These are phyloP conservation scores for Temnothorax ravouxi DNA, from an alignment of 2,888 invertebrate genomes.

Conservation along the genomic window DNA sequence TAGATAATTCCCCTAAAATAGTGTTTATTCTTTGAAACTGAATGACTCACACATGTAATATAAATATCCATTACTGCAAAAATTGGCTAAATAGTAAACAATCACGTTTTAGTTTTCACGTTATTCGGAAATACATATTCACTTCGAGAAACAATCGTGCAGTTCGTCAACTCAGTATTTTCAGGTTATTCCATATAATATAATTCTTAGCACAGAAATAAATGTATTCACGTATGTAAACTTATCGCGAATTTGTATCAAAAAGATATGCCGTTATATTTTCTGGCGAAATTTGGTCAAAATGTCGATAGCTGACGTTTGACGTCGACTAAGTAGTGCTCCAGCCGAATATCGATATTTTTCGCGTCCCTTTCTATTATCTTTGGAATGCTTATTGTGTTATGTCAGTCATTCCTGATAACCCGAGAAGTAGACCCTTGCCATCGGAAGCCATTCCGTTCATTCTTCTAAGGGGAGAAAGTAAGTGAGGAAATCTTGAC, in stretches of 20 bases:
- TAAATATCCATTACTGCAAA: not conserved
- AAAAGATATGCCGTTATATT: not conserved
- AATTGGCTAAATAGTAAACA: not conserved
- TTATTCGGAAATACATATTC: not conserved
- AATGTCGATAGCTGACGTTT: not conserved
- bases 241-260: not conserved
- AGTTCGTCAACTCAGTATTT: not conserved
- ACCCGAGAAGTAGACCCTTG: slow-evolving; percentile 5
- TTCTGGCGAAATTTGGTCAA: not conserved
- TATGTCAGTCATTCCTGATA: slow-evolving; percentile 2
- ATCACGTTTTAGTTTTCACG: not conserved
- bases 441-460: not conserved
- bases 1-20: not conserved
- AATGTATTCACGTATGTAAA: not conserved
- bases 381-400: slow-evolving; percentile 22
- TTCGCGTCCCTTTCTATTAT: slow-evolving; percentile 34
- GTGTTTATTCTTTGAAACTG: not conserved
- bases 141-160: not conserved
- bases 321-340: not conserved
- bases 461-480: not conserved
- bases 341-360: slow-evolving; percentile 20
- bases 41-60: not conserved
- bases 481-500: slow-evolving; percentile 13
- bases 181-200: not conserved
- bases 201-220: not conserved